Percentiles rank a stretch among this genome's conserved stretches.
phyloP scores from a whole-genome alignment of 2,888 invertebrate genomes.

The Drosophila melanosoma region DNA sequence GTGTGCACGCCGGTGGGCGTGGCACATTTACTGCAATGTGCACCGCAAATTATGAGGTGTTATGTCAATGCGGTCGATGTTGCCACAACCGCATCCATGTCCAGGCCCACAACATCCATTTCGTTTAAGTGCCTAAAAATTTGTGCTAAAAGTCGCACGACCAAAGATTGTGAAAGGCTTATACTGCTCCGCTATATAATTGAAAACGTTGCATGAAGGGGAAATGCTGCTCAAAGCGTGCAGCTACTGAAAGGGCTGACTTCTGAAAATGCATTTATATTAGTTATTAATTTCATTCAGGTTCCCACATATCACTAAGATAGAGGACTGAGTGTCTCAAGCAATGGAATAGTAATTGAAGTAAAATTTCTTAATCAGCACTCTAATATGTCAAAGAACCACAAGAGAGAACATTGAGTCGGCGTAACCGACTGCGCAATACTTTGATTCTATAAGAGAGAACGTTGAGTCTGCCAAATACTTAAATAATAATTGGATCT shows the following conservation, averaged over 20 bases:
- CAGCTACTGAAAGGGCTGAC: conserved; percentile 51
- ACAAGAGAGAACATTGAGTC: too few species aligned
- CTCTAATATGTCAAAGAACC: neutral
- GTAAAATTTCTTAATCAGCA: neutral
- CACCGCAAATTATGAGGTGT: conserved; percentile 79
- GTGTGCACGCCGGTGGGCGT: conserved; percentile 60
- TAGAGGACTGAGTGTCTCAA: neutral
- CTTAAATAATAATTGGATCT: too few species aligned
- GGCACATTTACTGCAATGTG: conserved; percentile 61
- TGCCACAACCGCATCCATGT: conserved; percentile 33
- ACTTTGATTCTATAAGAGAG: too few species aligned
- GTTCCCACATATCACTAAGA: conserved; percentile 7
- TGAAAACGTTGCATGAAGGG: conserved; percentile 70
- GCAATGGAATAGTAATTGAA: neutral
- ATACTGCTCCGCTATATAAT: conserved; percentile 63
- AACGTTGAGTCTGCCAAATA: too few species aligned
- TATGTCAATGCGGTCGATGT: conserved; percentile 70
- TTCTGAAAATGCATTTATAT: conserved; percentile 9
- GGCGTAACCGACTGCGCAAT: too few species aligned
- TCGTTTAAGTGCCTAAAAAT: conserved; percentile 76
- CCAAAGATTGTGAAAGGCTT: conserved; percentile 70
- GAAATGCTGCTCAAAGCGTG: conserved; percentile 38
- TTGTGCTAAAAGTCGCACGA: conserved; percentile 78
- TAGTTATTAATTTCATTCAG: conserved; percentile 23
- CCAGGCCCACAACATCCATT: conserved; percentile 17